Evolutionary conservation across 2,888 invertebrate genomes (phyloP), one percentile per base, ranked within the genome.

Genomic region (Agrotis exclamationis): DNA sequence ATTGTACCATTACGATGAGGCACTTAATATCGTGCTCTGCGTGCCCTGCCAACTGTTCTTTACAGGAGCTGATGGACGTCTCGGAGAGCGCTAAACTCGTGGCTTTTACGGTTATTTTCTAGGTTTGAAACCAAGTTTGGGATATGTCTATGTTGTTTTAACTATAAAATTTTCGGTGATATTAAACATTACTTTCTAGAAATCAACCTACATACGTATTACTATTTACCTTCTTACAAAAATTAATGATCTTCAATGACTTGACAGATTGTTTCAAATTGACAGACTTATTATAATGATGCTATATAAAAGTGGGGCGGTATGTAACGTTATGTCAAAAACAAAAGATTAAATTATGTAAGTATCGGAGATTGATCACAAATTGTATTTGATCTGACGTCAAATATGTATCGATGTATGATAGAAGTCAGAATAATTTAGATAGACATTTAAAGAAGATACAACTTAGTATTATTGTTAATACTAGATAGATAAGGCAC

Each of bases 281-380:
- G 83, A 78, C 74, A 56, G 63, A 62, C 50, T 28, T 70, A n/a
- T 63, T 68, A 66, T 71, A 63, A 60, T 50, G 75, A 63, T 44
- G 48, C 22, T 2, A 18, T n/a, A 3, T 63, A 20, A 18, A 64
- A 51, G 62, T 82, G n/a, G 24, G 57, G 39, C 63, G 63, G 18
- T 51, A 66, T 59, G 58, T 57, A 58, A 53, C 45, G 57, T 59
- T 56, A 59, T 75, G 74, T 64, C 74, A 62, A 77, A 39, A 78
- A 84, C 73, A 84, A 74, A 58, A 60, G 59, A 54, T 81, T n/a
- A n/a, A n/a, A n/a, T n/a, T 74, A 72, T 71, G 64, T 78, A 72
- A 82, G 56, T 54, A 53, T 18, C 22, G 45, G 5, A 50, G 62
- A 70, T 70, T 58, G 54, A 69, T 65, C 20, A 24, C 47, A 47